phyloP scores from a whole-genome alignment of 2,888 invertebrate species.

The Parnassius orleans region DNA sequence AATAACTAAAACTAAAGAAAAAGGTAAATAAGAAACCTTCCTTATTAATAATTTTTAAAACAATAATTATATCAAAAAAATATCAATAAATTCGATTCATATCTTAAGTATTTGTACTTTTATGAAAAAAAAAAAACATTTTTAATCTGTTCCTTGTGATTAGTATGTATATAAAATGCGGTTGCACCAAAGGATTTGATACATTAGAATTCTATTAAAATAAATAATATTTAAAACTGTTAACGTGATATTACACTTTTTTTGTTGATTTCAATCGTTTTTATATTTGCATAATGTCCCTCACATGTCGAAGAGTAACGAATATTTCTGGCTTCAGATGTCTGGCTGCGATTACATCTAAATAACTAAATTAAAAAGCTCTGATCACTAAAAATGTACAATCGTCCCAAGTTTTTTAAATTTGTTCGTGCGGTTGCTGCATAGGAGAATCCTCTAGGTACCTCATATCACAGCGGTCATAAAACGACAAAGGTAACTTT shows the following conservation, averaged over 20 bases:
- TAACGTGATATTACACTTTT: constrained; percentile 18
- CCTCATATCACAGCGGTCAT: too few species aligned
- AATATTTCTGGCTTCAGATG: not conserved
- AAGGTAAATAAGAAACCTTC: too few species aligned
- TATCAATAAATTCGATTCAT: not conserved
- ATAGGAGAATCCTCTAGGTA: too few species aligned
- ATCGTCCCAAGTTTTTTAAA: too few species aligned
- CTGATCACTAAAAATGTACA: too few species aligned
- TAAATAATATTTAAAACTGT: not conserved
- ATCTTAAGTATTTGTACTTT: not conserved
- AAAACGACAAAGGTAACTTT: too few species aligned
- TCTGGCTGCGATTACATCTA: not conserved
- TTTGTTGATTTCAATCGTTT: not conserved
- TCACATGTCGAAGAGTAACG: not conserved
- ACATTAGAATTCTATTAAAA: constrained; percentile 31
- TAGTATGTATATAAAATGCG: constrained; percentile 31
- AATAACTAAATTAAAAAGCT: not conserved
- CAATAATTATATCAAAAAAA: too few species aligned
- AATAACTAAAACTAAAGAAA: too few species aligned
- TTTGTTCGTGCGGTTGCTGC: too few species aligned
- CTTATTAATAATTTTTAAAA: too few species aligned
- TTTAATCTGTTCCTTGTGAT: not conserved
- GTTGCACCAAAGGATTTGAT: constrained; percentile 61
- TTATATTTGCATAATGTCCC: constrained; percentile 2
- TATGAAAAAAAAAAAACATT: constrained; percentile 1